These are phyloP conservation scores for Temnothorax curvispinosus DNA, from an alignment of 1,140 invertebrate species.

Conservation along the genomic window DNA sequence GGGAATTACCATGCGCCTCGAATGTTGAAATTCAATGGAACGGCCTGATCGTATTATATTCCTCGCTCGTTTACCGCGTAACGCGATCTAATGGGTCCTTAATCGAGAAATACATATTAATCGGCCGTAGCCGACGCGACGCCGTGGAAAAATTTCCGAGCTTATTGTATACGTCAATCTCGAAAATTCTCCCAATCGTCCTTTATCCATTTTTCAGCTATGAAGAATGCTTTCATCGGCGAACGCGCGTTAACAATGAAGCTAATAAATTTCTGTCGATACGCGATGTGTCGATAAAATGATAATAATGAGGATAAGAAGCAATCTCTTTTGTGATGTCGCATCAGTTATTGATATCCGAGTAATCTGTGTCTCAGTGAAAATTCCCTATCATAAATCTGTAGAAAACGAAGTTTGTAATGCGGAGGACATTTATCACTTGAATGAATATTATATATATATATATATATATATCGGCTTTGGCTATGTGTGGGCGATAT, in stretches of 20 bases:
- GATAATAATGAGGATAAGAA: conserved; percentile 13
- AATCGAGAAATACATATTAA: conserved; percentile 75
- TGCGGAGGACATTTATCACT: background rate
- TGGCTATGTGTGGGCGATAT: background rate
- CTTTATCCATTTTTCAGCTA: background rate
- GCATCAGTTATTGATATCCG: conserved; percentile 7
- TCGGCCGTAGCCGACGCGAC: conserved; percentile 32
- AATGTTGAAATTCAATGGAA: conserved; percentile 72
- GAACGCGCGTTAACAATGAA: conserved; percentile 30
- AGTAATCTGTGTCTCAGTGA: background rate
- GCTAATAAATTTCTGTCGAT: conserved; percentile 23
- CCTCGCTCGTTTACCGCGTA: conserved; percentile 51
- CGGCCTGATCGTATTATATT: conserved; percentile 68
- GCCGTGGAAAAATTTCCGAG: conserved; percentile 1
- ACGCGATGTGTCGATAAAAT: background rate
- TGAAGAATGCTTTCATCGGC: conserved; percentile 5
- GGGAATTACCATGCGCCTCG: conserved; percentile 40
- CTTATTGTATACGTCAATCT: conserved; percentile 12
- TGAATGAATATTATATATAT: background rate
- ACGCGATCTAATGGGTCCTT: conserved; percentile 67
- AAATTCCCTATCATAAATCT: background rate
- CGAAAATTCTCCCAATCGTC: background rate
- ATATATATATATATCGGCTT: no score
- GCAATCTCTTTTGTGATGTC: background rate
- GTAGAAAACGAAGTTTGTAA: background rate